Base-by-base conservation (phyloP, 2,797 vertebrate species). In the Taeniopygia guttata region DNA sequence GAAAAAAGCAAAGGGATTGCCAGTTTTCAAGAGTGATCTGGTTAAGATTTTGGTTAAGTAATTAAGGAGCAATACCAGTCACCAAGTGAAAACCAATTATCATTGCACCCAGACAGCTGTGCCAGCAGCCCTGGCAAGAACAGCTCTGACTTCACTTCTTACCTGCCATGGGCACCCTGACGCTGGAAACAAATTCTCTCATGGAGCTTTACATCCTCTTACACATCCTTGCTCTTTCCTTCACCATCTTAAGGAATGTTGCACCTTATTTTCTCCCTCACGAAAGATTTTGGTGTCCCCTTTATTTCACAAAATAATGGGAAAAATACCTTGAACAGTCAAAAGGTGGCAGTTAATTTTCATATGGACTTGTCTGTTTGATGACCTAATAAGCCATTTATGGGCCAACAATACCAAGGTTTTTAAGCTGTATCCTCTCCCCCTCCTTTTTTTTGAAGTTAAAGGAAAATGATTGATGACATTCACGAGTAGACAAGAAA, bases 401-500 rank as follows among this genome's bases (percentile, higher is more conserved):
- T 25, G 20, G 45, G 54, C 78, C 26, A 81, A 69, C 48, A 93
- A 10, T 12, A 40, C 11, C 27, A 62, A 62, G 22, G 34, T 46
- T 92, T 92, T 95, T 46, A 90, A 93, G 58, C 32, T 67, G 68
- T 46, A 80, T 4, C 2, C 8, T 17, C 17, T 8, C 5, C 3
- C 1, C 1, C 2, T 0, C 1, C 10, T 4, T 25, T 21, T 32
- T 51, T 40, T 73, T 87, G 21, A 32, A 90, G 55, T 76, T 62
- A 69, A 49, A 73, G 60, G 42, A 90, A 87, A 94, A 79, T 42
- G 48, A 21, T 75, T 86, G 51, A 91, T 88, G 49, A 92, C 38
- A 93, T 72, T 73, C 32, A 38, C 30, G 30, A 91, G 40, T 19
- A 94, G 82, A 90, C 85, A 81, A 78, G 59, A 94, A 95, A 94